phyloP scores from a whole-genome alignment of 2,113 vertebrate species.

The Pheucticus melanocephalus region DNA sequence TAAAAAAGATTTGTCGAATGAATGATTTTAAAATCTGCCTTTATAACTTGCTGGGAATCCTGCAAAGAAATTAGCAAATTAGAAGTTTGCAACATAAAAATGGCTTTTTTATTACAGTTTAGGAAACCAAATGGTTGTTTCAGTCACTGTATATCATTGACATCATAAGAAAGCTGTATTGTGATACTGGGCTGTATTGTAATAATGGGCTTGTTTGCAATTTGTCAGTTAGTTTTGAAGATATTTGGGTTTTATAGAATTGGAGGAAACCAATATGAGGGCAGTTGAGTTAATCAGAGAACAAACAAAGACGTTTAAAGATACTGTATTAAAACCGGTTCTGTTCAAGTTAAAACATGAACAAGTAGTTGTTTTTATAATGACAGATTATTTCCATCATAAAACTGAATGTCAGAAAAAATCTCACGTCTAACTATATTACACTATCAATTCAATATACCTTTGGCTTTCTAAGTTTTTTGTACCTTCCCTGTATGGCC shows the following conservation, averaged over 20 bases:
- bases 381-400: neutral
- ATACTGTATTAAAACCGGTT: neutral
- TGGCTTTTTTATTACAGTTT: neutral
- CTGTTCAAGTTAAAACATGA: neutral
- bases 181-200: too few relatives aligned
- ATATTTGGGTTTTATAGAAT: neutral
- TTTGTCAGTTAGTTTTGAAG: neutral
- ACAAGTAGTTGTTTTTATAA: neutral
- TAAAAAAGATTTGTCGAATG: neutral
- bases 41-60: neutral
- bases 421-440: fast-evolving
- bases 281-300: neutral
- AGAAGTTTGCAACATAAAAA: neutral
- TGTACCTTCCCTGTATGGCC: neutral
- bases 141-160: neutral
- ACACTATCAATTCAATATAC: neutral
- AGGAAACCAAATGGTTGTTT: neutral
- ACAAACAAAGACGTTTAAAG: neutral
- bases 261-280: neutral
- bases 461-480: neutral
- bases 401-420: neutral
- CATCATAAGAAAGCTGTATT: neutral
- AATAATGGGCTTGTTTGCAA: neutral
- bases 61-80: neutral
- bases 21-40: neutral